Evolutionary conservation across 2,888 invertebrate genomes (phyloP).

Genomic region (Sarcophaga subvicina): DNA sequence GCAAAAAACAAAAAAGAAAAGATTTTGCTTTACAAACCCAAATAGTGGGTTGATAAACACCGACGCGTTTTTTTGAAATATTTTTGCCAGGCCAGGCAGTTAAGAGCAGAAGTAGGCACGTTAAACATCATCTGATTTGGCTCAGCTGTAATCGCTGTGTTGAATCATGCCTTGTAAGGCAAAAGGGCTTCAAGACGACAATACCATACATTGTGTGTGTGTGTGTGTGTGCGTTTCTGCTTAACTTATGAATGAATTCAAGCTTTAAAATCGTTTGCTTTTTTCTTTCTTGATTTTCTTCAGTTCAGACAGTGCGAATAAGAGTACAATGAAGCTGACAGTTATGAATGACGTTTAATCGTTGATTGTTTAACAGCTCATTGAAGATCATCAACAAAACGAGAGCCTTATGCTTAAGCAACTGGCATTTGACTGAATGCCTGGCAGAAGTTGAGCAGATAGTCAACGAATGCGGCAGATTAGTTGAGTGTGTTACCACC

Average conservation of each 20-base stretch:
- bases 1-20: not conserved
- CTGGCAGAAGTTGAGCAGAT: not conserved
- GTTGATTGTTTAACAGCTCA: conserved; percentile 69
- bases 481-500: not conserved
- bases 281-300: too few species aligned
- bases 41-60: conserved; percentile 67
- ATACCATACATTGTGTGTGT: not conserved
- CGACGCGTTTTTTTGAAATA: conserved; percentile 53
- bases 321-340: conserved; percentile 37
- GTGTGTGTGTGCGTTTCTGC: not conserved
- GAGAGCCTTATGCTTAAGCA: conserved; percentile 1
- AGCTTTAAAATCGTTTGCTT: not conserved
- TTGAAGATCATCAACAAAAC: conserved; percentile 64
- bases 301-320: conserved; percentile 8
- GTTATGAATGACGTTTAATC: conserved; percentile 68
- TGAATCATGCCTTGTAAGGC: conserved; percentile 24
- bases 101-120: conserved; percentile 9
- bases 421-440: not conserved
- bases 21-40: conserved; percentile 53
- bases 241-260: conserved; percentile 57
- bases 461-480: not conserved
- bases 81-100: conserved; percentile 21
- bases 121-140: conserved; percentile 13
- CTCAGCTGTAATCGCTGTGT: not conserved
- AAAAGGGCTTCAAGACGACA: conserved; percentile 17